Conservation (phyloP, 2,113 vertebrate species). For the Eudyptes chrysolophus region DNA sequence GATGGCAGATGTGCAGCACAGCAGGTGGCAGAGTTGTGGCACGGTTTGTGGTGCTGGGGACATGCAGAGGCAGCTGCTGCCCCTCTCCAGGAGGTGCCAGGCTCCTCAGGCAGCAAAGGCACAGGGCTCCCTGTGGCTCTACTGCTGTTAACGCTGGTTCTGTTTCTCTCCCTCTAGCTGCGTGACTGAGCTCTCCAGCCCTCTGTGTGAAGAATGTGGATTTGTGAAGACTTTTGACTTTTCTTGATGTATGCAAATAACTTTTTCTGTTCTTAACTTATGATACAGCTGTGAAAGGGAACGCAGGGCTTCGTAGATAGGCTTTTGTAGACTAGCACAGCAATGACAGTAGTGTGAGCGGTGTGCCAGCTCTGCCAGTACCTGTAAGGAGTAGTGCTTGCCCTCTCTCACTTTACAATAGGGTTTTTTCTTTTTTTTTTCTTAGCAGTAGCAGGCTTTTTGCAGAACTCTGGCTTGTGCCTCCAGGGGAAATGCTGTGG, state of each 20-base stretch:
- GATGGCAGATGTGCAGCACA: rapidly evolving
- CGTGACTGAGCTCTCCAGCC: neutral
- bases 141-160: neutral
- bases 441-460: neutral
- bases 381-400: neutral
- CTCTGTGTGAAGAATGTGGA: rapidly evolving
- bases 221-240: neutral
- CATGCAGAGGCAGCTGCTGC: rapidly evolving
- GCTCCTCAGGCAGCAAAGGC: neutral
- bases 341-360: neutral
- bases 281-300: neutral
- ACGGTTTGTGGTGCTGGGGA: rapidly evolving
- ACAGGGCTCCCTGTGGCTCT: rapidly evolving
- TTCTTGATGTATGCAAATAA: neutral
- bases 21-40: neutral
- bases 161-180: neutral
- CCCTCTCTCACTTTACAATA: neutral
- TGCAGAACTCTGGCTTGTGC: neutral
- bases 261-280: neutral
- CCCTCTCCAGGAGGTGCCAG: too few relatives aligned
- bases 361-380: neutral
- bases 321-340: conserved; percentile 32
- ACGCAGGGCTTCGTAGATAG: neutral
- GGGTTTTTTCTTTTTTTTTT: neutral
- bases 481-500: too few relatives aligned